Evolutionary conservation across 2,888 invertebrate species (phyloP).

Genomic region (Pyrgus malvae): DNA sequence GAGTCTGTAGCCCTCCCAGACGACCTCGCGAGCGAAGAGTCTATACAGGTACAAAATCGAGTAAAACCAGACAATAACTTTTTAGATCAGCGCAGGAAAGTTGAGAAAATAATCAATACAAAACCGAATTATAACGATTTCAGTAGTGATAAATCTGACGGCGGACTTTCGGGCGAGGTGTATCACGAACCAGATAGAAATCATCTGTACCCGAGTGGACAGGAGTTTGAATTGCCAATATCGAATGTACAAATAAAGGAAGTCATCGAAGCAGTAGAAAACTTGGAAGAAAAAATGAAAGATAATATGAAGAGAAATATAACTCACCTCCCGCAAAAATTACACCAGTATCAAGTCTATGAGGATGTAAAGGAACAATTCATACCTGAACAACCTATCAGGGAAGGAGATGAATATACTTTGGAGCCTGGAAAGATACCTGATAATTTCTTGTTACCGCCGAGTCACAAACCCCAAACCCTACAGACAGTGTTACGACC

Average conservation of each 20-base stretch:
- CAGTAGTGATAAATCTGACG: conserved; percentile 63
- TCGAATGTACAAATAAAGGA: conserved; percentile 68
- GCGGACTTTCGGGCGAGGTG: conserved; percentile 58
- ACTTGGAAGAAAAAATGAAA: conserved; percentile 61
- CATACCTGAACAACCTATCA: conserved; percentile 57
- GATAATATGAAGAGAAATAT: conserved; percentile 52
- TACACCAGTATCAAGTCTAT: conserved; percentile 61
- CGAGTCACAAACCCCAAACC: conserved; percentile 68
- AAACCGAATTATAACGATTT: conserved; percentile 76
- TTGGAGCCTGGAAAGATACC: conserved; percentile 57
- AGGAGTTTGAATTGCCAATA: conserved; percentile 73
- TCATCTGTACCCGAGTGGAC: conserved; percentile 46
- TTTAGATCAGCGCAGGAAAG: conserved; percentile 65
- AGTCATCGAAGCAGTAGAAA: conserved; percentile 71
- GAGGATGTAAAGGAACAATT: conserved; percentile 61
- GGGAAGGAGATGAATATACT: conserved; percentile 65
- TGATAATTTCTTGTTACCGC: conserved; percentile 59
- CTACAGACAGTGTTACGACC: conserved; percentile 72
- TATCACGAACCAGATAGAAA: conserved; percentile 45
- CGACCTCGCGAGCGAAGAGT: conserved; percentile 72
- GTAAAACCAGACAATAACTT: conserved; percentile 83
- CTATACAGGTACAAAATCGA: conserved; percentile 85
- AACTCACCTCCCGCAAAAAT: conserved; percentile 38
- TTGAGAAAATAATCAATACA: conserved; percentile 73
- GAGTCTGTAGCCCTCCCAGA: conserved; percentile 63